These are phyloP conservation scores for Cosmopolites sordidus DNA, from an alignment of 2,888 invertebrate species.

Conservation along the genomic window DNA sequence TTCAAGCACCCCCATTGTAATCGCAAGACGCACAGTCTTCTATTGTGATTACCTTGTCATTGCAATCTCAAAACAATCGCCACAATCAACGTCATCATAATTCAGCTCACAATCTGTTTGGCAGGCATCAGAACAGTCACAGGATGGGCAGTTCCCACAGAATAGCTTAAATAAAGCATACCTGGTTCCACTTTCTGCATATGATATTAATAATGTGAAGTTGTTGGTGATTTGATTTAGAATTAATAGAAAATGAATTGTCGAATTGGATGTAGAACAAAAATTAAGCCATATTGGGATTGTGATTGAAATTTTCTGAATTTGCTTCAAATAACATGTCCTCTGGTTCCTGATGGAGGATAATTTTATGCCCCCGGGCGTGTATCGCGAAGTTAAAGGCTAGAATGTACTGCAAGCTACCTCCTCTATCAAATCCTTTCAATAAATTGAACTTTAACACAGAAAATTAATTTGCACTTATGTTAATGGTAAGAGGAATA, in stretches of 20 bases:
- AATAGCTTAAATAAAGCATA: constrained; percentile 69
- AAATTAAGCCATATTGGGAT: constrained; percentile 60
- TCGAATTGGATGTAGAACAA: constrained; percentile 50
- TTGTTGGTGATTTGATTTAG: constrained; percentile 63
- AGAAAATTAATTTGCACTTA: constrained; percentile 61
- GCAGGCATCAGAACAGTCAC: constrained; percentile 41
- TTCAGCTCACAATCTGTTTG: constrained; percentile 33
- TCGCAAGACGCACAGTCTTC: constrained; percentile 45
- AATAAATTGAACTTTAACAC: constrained; percentile 67
- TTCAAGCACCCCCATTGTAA: constrained; percentile 46
- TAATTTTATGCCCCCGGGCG: constrained; percentile 30
- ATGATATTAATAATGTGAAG: constrained; percentile 67
- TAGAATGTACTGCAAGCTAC: constrained; percentile 68
- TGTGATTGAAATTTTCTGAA: constrained; percentile 56
- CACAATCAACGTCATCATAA: not conserved
- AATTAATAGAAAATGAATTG: constrained; percentile 57
- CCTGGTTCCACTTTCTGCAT: constrained; percentile 81
- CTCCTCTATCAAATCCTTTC: constrained; percentile 72
- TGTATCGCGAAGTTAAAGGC: constrained; percentile 59
- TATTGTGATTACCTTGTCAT: constrained; percentile 21
- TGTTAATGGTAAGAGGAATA: constrained; percentile 61
- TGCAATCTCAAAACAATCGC: constrained; percentile 32
- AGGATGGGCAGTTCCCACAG: constrained; percentile 53
- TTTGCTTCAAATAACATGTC: constrained; percentile 57
- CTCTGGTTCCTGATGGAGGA: constrained; percentile 33